phyloP scores from a whole-genome alignment of 2,113 vertebrate genomes.

The Scomber colias region DNA sequence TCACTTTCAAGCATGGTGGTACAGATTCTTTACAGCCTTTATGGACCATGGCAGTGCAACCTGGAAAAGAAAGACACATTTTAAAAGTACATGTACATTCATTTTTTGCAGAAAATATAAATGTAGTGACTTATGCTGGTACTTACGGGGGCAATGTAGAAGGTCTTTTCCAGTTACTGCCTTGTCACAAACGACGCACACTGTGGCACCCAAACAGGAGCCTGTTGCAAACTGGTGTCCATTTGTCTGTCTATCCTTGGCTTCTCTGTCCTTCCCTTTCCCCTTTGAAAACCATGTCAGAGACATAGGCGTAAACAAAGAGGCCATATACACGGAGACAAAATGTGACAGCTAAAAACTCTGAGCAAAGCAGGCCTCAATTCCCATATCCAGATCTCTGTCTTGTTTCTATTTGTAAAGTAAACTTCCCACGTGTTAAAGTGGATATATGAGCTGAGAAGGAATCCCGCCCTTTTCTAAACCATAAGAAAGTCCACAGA shows the following conservation, averaged over 20 bases:
- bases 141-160: conserved; percentile 93
- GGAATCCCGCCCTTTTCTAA: conserved; percentile 39
- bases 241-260: conserved; percentile 88
- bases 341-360: background rate
- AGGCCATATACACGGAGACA: background rate
- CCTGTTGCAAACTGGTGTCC: conserved; percentile 89
- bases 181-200: conserved; percentile 92
- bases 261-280: conserved; percentile 92
- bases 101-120: background rate
- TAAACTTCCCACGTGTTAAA: conserved; percentile 20
- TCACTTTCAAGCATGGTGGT: conserved; percentile 90
- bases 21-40: conserved; percentile 91
- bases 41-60: conserved; percentile 89
- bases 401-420: conserved; percentile 30
- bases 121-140: background rate
- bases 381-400: background rate
- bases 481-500: conserved; percentile 31
- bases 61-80: conserved; percentile 80
- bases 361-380: background rate
- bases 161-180: conserved; percentile 90
- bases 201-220: conserved; percentile 85
- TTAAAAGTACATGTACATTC: background rate
- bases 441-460: conserved; percentile 16
- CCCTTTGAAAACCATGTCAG: conserved; percentile 84
- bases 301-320: conserved; percentile 54